These are phyloP conservation scores for Virgularia gustaviana DNA, from an alignment of 92 coral and sea anemone species.

Conservation along the genomic window DNA sequence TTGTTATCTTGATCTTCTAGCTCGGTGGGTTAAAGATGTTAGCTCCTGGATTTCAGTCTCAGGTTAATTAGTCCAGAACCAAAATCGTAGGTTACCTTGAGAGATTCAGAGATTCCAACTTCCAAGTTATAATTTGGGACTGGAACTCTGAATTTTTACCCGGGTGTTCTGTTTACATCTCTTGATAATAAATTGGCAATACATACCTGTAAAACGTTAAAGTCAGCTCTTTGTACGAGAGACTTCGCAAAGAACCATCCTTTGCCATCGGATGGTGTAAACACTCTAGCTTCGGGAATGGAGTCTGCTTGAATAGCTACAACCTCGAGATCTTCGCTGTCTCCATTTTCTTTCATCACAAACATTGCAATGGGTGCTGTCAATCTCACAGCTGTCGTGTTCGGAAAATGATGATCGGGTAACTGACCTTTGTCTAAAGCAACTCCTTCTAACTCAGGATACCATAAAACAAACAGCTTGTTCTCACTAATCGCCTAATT, in stretches of 20 bases:
- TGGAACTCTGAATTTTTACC: too few species aligned
- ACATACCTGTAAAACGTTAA: constrained; percentile 64
- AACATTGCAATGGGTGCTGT: constrained; percentile 91
- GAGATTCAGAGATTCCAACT: too few species aligned
- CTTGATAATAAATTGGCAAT: neutral
- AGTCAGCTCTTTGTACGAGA: constrained; percentile 86
- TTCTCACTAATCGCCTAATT: constrained; percentile 77
- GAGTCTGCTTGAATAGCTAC: constrained; percentile 87
- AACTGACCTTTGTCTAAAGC: constrained; percentile 56
- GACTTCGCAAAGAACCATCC: constrained; percentile 97
- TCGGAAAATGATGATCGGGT: constrained; percentile 60
- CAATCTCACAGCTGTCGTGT: constrained; percentile 76
- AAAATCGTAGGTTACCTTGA: too few species aligned
- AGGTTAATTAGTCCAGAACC: too few species aligned
- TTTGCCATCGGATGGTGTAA: constrained; percentile 73
- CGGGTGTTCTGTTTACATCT: neutral
- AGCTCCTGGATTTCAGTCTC: too few species aligned
- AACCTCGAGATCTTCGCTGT: constrained; percentile 66
- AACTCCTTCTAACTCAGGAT: constrained; percentile 79
- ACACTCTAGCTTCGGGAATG: constrained; percentile 67
- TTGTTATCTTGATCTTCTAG: too few species aligned
- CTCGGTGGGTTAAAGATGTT: too few species aligned
- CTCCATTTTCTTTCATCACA: constrained; percentile 62
- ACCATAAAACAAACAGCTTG: constrained; percentile 65
- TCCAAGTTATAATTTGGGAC: too few species aligned